These are phyloP conservation scores for Manis crassicaudata DNA, from an alignment of 2,797 vertebrate genomes.

Conservation along the genomic window DNA sequence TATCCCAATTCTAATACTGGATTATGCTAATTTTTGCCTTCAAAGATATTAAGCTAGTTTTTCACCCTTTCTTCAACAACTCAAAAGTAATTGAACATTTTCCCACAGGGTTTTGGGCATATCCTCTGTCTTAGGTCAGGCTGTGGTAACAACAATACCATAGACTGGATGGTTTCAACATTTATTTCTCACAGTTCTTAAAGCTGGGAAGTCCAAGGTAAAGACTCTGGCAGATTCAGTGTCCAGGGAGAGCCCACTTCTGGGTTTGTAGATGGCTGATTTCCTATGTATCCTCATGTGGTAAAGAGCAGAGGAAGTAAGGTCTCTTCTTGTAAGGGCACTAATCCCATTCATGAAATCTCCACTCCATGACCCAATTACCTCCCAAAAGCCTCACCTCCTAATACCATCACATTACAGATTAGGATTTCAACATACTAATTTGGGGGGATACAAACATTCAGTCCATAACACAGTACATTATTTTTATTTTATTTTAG, in stretches of 20 bases:
- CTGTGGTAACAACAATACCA: not conserved
- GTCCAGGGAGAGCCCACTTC: not conserved
- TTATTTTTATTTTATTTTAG: conserved; percentile 4
- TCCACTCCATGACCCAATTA: not conserved
- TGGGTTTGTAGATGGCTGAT: not conserved
- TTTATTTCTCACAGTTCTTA: not conserved
- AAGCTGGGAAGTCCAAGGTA: not conserved
- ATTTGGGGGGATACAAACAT: not conserved
- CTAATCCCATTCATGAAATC: not conserved
- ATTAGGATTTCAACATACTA: not conserved
- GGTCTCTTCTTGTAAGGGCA: not conserved
- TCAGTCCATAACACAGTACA: not conserved
- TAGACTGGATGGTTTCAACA: not conserved
- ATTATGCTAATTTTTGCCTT: not conserved
- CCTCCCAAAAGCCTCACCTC: not conserved
- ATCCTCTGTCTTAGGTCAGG: not conserved
- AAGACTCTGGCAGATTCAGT: not conserved
- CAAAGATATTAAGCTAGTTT: not conserved
- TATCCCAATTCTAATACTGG: not conserved
- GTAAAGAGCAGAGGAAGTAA: not conserved
- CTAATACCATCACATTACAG: not conserved
- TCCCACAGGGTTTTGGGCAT: not conserved
- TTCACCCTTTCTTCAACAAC: not conserved
- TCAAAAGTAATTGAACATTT: not conserved
- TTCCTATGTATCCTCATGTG: not conserved